These are phyloP conservation scores for Alligator mississippiensis DNA, from an alignment of 2,113 vertebrate genomes.

Conservation along the genomic window DNA sequence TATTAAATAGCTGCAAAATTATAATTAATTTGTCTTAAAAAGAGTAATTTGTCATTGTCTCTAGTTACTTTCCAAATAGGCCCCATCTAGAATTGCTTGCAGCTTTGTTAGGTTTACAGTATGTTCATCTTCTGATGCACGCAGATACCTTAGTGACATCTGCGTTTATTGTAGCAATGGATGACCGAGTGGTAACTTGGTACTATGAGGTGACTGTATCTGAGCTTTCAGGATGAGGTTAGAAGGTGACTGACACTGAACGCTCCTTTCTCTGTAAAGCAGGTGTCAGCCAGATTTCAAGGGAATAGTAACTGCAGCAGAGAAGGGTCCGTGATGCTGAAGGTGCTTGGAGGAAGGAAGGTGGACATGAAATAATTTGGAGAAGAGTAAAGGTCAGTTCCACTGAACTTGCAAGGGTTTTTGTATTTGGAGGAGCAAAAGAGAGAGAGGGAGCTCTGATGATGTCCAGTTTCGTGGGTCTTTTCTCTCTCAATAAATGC, in stretches of 20 bases:
- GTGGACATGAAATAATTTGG: neutral
- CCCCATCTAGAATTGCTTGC: neutral
- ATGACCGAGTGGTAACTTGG: neutral
- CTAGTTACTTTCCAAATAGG: neutral
- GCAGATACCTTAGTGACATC: neutral
- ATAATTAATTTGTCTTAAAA: neutral
- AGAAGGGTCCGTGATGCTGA: neutral
- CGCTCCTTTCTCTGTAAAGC: neutral
- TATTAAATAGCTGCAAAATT: neutral
- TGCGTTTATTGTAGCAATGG: neutral
- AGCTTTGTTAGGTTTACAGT: neutral
- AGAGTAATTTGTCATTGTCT: neutral
- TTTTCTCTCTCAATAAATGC: neutral
- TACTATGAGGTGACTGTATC: neutral
- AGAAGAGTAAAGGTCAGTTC: neutral
- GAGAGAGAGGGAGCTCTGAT: neutral
- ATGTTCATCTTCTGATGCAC: neutral
- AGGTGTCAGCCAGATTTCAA: neutral
- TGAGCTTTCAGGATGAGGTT: neutral
- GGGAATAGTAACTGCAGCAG: neutral
- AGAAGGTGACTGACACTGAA: neutral
- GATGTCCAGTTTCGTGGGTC: neutral
- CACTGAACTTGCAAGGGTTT: neutral
- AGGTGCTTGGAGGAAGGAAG: neutral
- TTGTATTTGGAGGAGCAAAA: neutral